Base-by-base conservation (phyloP, 2,113 vertebrate genomes). In the Amphiprion percula region DNA sequence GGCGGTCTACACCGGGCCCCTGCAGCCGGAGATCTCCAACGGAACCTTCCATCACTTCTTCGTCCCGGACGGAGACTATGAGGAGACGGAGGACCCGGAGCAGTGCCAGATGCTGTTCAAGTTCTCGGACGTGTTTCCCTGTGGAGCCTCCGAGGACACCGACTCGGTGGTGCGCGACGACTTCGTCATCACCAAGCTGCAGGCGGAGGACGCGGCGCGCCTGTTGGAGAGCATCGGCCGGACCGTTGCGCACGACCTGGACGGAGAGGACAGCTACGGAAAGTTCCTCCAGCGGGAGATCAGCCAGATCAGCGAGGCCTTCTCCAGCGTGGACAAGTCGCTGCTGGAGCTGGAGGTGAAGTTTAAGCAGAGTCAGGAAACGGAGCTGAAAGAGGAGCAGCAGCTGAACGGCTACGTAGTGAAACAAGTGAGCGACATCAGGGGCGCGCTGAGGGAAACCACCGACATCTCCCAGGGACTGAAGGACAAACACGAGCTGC, bases 41-140 rank as follows among this genome's bases (percentile, higher is more conserved):
- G 98, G 98, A n/a, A 97, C 94, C 0, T 94, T 99, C 88, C 97
- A 99, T 72, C 97, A 99, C 90, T 99, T 97, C 86, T 99, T 97
- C 67, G 97, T 99, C 39, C 97, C 98, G 2, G 98, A 99, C 14
- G 98, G 98, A 0, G 96, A 99, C 86, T 99, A 99, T 60, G 97
- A 98, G 28, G 97, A 97, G 80, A 98, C 96, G 28, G 97, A 96
- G n/a, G 98, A 99, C 90, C 97, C 96, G 0, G 98, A 99, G 91
- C 93, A 96, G 15, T 99, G 98, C 74, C 98, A 99, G 92, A 93
- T 98, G 95, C 93, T 99, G 30, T 99, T 99, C 76, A 95, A 94
- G 74, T 96, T 98, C 92, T 95, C 95, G 68, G 96, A 97, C 72
- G 94, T 91, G 64, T 90, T 89, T 54, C 95, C 96, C 4, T 98